These are phyloP conservation scores for Sebastes matsubarae DNA, from an alignment of 2,797 vertebrate species.

Conservation along the genomic window DNA sequence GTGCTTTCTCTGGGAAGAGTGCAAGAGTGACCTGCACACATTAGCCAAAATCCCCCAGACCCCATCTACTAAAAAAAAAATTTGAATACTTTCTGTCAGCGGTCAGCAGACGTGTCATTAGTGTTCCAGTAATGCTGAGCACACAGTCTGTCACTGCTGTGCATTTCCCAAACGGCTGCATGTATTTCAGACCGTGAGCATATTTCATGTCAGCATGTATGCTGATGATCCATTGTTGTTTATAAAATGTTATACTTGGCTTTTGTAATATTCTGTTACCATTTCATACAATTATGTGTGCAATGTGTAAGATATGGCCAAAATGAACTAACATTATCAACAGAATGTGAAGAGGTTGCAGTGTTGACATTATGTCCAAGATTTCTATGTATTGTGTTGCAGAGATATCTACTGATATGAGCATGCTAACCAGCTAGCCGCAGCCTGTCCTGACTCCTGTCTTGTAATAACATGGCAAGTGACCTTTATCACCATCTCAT, in stretches of 20 bases:
- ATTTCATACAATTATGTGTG: neutral
- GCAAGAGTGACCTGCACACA: constrained; percentile 51
- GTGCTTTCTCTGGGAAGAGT: constrained; percentile 34
- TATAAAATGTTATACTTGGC: neutral
- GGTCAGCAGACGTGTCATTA: constrained; percentile 50
- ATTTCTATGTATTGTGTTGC: too few relatives aligned
- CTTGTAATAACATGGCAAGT: too few relatives aligned
- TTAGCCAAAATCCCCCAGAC: constrained; percentile 26
- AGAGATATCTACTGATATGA: too few relatives aligned
- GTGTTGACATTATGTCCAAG: too few relatives aligned
- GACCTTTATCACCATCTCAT: too few relatives aligned
- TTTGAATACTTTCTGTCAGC: neutral
- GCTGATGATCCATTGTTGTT: constrained; percentile 24
- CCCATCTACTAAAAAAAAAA: neutral
- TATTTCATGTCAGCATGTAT: constrained; percentile 42
- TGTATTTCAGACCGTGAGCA: neutral
- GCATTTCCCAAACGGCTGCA: constrained; percentile 36
- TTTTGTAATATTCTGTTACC: neutral
- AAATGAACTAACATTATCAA: too few relatives aligned
- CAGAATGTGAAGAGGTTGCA: too few relatives aligned
- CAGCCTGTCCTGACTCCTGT: too few relatives aligned
- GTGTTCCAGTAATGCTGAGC: constrained; percentile 41
- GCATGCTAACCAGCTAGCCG: too few relatives aligned
- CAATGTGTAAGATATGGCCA: too few relatives aligned
- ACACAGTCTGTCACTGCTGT: constrained; percentile 34